Conservation (phyloP, 2,888 invertebrate species). For the Melipona bicolor region DNA sequence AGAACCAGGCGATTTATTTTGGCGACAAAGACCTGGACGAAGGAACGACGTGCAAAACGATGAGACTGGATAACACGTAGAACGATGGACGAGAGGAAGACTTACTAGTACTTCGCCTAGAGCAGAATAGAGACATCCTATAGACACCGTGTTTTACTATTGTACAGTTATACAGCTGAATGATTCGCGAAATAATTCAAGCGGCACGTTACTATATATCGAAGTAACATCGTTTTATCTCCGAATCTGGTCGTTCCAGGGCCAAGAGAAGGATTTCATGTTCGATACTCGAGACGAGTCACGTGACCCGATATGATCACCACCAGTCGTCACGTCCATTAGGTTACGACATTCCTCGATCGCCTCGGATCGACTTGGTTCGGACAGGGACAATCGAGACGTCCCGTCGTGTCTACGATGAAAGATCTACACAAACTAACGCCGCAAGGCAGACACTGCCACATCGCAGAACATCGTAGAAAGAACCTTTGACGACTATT, state of each 20-base stretch:
- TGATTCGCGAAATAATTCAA: slow-evolving; percentile 1
- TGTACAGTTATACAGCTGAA: slow-evolving; percentile 42
- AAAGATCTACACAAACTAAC: slow-evolving; percentile 61
- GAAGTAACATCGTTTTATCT: slow-evolving; percentile 11
- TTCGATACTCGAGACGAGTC: slow-evolving; percentile 17
- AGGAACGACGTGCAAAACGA: slow-evolving; percentile 21
- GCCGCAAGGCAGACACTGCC: slow-evolving; percentile 83
- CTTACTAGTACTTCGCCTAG: slow-evolving; percentile 43
- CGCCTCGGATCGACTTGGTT: not conserved
- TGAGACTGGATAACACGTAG: not conserved
- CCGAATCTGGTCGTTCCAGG: not conserved
- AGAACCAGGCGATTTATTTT: not conserved
- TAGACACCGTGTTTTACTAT: slow-evolving; percentile 50
- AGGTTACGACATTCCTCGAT: not conserved
- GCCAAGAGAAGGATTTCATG: not conserved
- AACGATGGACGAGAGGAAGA: slow-evolving; percentile 3
- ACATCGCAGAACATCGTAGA: slow-evolving; percentile 75
- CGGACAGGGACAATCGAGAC: not conserved
- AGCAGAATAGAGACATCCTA: slow-evolving; percentile 44
- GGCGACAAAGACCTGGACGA: not conserved
- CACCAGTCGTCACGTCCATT: not conserved
- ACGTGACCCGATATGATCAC: slow-evolving; percentile 10
- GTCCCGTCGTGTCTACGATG: slow-evolving; percentile 18
- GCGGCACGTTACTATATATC: slow-evolving; percentile 29
- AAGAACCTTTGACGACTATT: slow-evolving; percentile 29